Evolutionary conservation across 2,797 vertebrate genomes (phyloP), one percentile per base, ranked within the genome.

Genomic region (Falco novaeseelandiae): DNA sequence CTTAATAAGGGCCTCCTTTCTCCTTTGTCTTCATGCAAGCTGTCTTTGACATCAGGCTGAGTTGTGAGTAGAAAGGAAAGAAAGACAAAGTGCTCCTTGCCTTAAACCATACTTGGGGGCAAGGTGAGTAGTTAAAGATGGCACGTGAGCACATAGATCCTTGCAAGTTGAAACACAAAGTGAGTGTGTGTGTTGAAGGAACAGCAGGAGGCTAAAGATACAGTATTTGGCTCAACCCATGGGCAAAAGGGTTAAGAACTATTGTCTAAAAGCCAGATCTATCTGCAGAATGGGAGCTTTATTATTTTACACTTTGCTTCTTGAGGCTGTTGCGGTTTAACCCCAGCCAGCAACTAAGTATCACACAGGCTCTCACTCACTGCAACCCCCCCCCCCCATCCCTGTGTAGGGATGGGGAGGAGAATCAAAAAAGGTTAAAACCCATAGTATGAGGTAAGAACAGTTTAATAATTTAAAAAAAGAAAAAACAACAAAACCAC

Each of bases 141-240:
- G 5, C 3, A 14, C 21, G 9, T 23, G 26, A 66, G 1, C 12
- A 20, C 5, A 7, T 13, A 30, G 3, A 34, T 58, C 21, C 32
- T 55, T 70, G n/a, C 30, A 21, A 36, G 22, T 44, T 87, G 59
- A 76, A 91, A 72, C 2, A 55, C 48, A 38, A 6, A 46, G 27
- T 9, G 9, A 36, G 32, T 78, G 36, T 14, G 25, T 58, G 36
- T 14, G 25, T 58, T 36, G 20, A 65, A 74, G 46, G 54, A 66
- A 65, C 2, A 52, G 27, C 17, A 18, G 44, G 46, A 63, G 9
- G 22, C 38, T 32, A 12, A 65, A 46, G 25, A 51, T 66, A 22
- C 0, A 12, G 3, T 29, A 27, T 49, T 92, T 74, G 67, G 26
- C 10, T 84, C 14, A 30, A 23, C 4, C 0, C 1, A 9, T 34